Evolutionary conservation across 2,888 invertebrate genomes (phyloP).

Genomic region (Dexiosoma caninum): DNA sequence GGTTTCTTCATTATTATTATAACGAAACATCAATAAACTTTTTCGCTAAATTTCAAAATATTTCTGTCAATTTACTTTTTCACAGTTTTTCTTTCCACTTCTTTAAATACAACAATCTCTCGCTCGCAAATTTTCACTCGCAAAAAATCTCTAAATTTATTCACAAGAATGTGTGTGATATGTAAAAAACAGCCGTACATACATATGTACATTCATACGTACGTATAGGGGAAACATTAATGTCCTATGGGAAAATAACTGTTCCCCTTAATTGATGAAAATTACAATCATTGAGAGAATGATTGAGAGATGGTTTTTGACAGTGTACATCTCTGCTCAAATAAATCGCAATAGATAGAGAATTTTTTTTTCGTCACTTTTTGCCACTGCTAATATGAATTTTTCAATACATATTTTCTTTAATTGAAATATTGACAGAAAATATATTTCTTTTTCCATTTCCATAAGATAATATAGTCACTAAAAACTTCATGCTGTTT

Average conservation of each 20-base stretch:
- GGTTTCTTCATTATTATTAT: neutral
- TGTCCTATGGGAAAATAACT: constrained; percentile 39
- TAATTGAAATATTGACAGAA: constrained; percentile 49
- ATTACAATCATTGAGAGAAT: constrained; percentile 9
- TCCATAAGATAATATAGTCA: neutral
- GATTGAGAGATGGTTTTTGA: constrained; percentile 20
- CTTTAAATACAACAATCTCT: neutral
- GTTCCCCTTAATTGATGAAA: constrained; percentile 31
- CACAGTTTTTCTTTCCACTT: neutral
- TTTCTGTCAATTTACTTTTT: constrained; percentile 47
- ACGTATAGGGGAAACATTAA: constrained; percentile 22
- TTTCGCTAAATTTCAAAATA: constrained; percentile 14
- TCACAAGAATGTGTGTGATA: too few relatives aligned
- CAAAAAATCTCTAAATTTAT: neutral
- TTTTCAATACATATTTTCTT: constrained; percentile 48
- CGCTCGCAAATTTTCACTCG: neutral
- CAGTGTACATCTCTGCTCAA: constrained; percentile 59
- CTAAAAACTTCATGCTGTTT: neutral
- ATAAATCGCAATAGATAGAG: constrained; percentile 76
- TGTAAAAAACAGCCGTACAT: neutral
- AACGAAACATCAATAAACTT: neutral
- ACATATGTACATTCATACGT: neutral
- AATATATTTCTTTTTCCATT: neutral
- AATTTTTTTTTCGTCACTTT: constrained; percentile 68
- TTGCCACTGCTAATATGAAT: constrained; percentile 54